Evolutionary conservation across 2,888 invertebrate species (phyloP).

Genomic region (Xiphydria camelus): DNA sequence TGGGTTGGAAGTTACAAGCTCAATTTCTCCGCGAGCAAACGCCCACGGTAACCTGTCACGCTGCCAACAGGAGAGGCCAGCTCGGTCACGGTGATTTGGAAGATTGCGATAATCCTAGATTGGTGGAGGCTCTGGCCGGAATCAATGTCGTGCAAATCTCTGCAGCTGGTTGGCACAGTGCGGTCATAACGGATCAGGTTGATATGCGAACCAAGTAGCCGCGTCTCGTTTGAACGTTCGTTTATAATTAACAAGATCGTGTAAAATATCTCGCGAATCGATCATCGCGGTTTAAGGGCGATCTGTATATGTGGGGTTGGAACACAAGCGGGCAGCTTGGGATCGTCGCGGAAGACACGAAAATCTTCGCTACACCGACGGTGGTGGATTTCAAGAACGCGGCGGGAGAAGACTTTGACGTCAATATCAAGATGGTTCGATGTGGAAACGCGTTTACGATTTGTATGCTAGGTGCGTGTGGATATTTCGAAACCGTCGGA

Average conservation of each 20-base stretch:
- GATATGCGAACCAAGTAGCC: too few relatives aligned
- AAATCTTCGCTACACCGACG: constrained; percentile 59
- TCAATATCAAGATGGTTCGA: constrained; percentile 61
- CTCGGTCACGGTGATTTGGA: constrained; percentile 78
- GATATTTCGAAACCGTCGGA: too few relatives aligned
- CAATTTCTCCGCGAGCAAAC: constrained; percentile 6
- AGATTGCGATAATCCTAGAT: constrained; percentile 65
- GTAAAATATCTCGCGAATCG: neutral
- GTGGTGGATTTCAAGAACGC: constrained; percentile 58
- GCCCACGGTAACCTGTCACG: neutral
- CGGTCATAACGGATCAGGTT: constrained; percentile 70
- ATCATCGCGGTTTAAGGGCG: constrained; percentile 61
- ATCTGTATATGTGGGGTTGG: constrained; percentile 90
- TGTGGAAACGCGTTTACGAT: constrained; percentile 81
- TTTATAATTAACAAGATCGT: constrained; percentile 4
- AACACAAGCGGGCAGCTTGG: constrained; percentile 88
- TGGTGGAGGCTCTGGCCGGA: constrained; percentile 76
- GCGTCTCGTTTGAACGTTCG: neutral
- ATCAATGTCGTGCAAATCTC: constrained; percentile 71
- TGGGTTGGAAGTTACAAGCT: neutral
- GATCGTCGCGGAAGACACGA: constrained; percentile 57
- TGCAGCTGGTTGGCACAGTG: constrained; percentile 87
- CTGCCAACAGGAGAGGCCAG: constrained; percentile 76
- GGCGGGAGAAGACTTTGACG: constrained; percentile 34
- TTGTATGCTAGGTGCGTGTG: constrained; percentile 62